Evolutionary conservation across 2,888 invertebrate species (phyloP), one percentile per base, ranked within the genome.

Genomic region (Matsumyia berberina): DNA sequence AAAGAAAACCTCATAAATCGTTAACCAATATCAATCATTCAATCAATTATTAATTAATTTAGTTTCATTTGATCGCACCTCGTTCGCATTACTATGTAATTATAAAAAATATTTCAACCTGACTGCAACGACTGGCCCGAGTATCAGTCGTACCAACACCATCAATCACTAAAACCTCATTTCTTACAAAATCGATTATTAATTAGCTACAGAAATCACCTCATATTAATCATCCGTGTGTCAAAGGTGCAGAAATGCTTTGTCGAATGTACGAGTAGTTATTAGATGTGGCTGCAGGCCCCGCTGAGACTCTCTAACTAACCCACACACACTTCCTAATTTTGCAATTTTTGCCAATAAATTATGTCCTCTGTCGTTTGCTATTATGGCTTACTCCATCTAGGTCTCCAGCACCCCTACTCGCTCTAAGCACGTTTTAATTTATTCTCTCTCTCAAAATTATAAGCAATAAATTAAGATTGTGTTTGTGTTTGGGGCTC

Each of bases 151-250:
- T 67, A 33, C 67, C 49, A 78, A 53, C 62, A 42, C 85, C 31
- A 85, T 85, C 69, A 85, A 85, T 85, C 85, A 85, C 64, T 70
- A 37, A 19, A 62, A 70, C 62, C 57, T 69, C 37, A 53, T 53
- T 83, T 73, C 80, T 51, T 31, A 80, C 74, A 74, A 85, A 85
- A 85, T 85, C 69, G 85, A 80, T 85, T 80, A 80, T 85, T 85
- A 85, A 85, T 85, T 85, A 80, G 80, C 74, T 49, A 85, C 85
- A 74, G 70, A 85, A 69, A 74, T 74, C 74, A 53, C 80, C 51
- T 57, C 74, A 31, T 74, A 85, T 85, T 80, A 85, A 85, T 85
- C 85, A 85, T 74, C 53, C 80, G 46, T 31, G 64, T 80, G 79
- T 85, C 80, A 80, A 80, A 74, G 74, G 46, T 73, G 55, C 62